Base-by-base conservation (phyloP, 2,797 vertebrate genomes). In the Spatula versicolor region DNA sequence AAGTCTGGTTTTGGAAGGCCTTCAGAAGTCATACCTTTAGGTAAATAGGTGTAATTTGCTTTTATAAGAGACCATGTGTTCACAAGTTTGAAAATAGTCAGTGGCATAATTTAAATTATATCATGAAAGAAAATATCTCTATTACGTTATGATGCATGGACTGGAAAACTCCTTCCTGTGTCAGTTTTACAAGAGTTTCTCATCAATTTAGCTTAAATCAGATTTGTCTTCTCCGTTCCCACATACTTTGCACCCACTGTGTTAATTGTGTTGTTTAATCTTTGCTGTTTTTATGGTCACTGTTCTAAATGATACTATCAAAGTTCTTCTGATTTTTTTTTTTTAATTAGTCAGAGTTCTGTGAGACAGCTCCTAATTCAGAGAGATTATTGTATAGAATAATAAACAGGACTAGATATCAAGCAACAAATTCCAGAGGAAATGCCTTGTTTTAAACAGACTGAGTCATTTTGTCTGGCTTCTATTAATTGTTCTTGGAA, bases 371-470 rank as follows among this genome's bases (percentile, higher is more conserved):
- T 91, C 37, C 37, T 89, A 63, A 93, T 95, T 94, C 83, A 82
- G 78, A 69, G n/a, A 91, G 88, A 59, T 19, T 90, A 76, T 93
- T 80, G 69, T 58, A 63, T 43, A 83, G 75, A 96, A 90, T 89
- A 94, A 96, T 91, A 96, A 97, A 87, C 82, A 96, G 48, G 62
- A 92, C 75, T 78, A 93, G 86, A 93, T 90, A 93, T 43, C 50
- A 89, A 94, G 81, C 54, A 95, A 83, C 68, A 83, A 90, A 88
- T 37, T 94, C 74, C 83, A 94, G 68, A 87, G 77, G 80, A 95
- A 95, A 87, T 94, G 79, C 74, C 45, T 88, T 67, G 22, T 93
- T 95, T 88, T 78, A 86, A 90, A 75, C n/a, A 86, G 37, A 31
- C 54, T 83, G 31, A 83, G 48, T 88, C 11, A 73, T 60, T 96